phyloP scores from a whole-genome alignment of 2,888 invertebrate species.

The Phaedon cochleariae region DNA sequence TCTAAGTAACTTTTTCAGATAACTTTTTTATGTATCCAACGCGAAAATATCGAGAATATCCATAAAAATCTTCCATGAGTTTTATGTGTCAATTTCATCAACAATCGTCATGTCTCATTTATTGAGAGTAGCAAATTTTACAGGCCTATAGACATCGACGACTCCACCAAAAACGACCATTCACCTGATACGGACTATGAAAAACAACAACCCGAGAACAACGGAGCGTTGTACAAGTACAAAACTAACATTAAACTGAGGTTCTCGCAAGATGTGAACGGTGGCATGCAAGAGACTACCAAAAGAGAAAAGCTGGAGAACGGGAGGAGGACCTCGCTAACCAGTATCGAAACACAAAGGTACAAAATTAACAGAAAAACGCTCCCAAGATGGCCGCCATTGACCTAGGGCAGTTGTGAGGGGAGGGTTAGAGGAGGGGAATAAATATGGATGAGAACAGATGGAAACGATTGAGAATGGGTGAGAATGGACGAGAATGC shows the following conservation, averaged over 20 bases:
- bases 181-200: slow-evolving; percentile 52
- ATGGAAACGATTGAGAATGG: no score
- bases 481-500: no score
- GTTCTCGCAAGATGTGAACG: slow-evolving; percentile 67
- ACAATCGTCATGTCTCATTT: no score
- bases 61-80: no score
- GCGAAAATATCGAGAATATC: no score
- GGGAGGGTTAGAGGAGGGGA: no score
- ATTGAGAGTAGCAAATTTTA: neutral
- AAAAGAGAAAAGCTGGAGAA: slow-evolving; percentile 51
- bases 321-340: slow-evolving; percentile 51
- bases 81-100: no score
- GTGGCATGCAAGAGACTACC: slow-evolving; percentile 48
- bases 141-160: neutral
- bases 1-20: no score
- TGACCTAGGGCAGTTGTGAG: no score
- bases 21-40: no score
- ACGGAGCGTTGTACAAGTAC: slow-evolving; percentile 81
- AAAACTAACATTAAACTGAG: slow-evolving; percentile 93
- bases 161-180: slow-evolving; percentile 11
- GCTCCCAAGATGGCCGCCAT: no score
- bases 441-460: no score
- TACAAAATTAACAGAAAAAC: slow-evolving; percentile 33
- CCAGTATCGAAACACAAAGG: slow-evolving; percentile 64
- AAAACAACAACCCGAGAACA: slow-evolving; percentile 44